Conservation (phyloP, 2,888 invertebrate species). For the Artemia sp. region DNA sequence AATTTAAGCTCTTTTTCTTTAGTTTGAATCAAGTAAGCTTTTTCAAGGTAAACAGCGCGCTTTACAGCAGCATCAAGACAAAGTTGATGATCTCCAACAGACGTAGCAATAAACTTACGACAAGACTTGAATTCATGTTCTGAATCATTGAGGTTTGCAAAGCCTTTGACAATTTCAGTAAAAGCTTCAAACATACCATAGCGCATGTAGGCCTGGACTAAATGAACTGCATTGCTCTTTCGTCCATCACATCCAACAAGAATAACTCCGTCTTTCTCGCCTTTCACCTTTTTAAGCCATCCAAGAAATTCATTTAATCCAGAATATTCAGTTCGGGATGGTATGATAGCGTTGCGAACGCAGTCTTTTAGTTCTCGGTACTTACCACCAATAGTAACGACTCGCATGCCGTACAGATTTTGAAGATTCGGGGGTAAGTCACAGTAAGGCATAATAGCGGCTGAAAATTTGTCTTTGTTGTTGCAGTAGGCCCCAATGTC, state of each 20-base stretch:
- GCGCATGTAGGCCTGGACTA: slow-evolving; percentile 1
- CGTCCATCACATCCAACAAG: slow-evolving; percentile 4
- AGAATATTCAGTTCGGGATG: not conserved
- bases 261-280: slow-evolving; percentile 11
- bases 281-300: slow-evolving; percentile 8
- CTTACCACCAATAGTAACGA: slow-evolving; percentile 3
- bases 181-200: not conserved
- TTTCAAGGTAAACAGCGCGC: not conserved
- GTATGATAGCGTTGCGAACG: slow-evolving; percentile 11
- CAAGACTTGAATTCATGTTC: not conserved
- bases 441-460: slow-evolving; percentile 1
- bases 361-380: slow-evolving; percentile 13
- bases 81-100: not conserved
- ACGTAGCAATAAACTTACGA: not conserved
- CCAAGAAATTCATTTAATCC: slow-evolving; percentile 2
- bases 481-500: slow-evolving; percentile 3
- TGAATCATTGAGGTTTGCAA: not conserved
- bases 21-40: not conserved
- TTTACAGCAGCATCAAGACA: not conserved
- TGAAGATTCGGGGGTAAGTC: not conserved
- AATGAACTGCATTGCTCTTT: not conserved
- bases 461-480: slow-evolving; percentile 1
- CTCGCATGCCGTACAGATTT: not conserved
- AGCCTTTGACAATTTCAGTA: not conserved
- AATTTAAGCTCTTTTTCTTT: slow-evolving; percentile 4